phyloP scores from a whole-genome alignment of 2,797 vertebrate genomes.

The Calcarius lapponicus region DNA sequence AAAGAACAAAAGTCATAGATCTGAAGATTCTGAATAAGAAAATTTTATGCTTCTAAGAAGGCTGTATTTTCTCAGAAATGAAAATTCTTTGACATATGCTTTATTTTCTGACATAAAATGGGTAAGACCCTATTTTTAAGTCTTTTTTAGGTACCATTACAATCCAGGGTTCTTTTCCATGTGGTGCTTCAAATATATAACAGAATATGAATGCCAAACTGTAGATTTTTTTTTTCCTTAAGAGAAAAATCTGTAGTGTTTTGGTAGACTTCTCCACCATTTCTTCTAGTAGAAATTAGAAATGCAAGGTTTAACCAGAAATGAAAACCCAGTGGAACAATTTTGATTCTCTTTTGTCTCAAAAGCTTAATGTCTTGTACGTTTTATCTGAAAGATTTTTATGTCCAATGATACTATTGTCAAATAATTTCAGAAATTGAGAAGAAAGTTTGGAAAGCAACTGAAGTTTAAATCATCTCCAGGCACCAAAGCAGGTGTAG shows the following conservation, averaged over 20 bases:
- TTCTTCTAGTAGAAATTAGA: neutral
- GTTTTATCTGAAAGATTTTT: constrained; percentile 3
- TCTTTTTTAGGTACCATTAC: neutral
- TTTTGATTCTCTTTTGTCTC: neutral
- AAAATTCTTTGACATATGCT: neutral
- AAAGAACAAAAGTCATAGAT: neutral
- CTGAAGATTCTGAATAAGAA: neutral
- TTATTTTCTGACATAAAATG: neutral
- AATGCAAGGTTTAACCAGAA: neutral
- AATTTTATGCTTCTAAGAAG: neutral
- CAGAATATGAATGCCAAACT: neutral
- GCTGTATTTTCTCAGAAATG: neutral
- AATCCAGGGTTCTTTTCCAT: neutral
- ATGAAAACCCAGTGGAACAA: neutral
- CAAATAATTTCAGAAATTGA: neutral
- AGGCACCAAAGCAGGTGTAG: neutral
- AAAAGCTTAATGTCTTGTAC: neutral
- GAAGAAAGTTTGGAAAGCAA: neutral
- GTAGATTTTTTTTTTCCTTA: neutral
- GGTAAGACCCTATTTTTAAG: neutral
- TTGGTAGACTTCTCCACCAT: neutral
- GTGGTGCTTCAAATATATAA: neutral
- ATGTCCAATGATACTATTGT: neutral
- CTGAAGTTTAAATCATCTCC: neutral
- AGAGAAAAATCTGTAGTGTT: neutral